A percentile compares a stretch with the other conserved stretches of the same genome.
Evolutionary conservation across 1,140 invertebrate species (phyloP).

Genomic region (Drosophila pseudoananassae): DNA sequence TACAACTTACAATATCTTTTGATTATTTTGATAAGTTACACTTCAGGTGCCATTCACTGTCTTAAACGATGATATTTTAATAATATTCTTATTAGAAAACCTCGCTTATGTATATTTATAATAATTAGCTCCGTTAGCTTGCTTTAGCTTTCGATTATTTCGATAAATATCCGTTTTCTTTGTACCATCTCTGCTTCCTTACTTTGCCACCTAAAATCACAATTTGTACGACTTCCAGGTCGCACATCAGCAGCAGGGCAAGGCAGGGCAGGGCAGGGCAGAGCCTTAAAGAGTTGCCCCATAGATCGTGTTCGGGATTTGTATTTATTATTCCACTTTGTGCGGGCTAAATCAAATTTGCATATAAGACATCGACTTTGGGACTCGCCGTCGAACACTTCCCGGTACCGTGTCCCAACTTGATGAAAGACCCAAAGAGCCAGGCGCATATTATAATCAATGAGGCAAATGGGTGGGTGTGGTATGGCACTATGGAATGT

Average conservation of each 20-base stretch:
- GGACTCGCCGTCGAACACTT: constrained; percentile 10
- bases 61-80: no score
- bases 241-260: constrained; percentile 21
- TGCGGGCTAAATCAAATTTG: constrained; percentile 64
- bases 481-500: neutral
- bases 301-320: constrained; percentile 53
- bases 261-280: neutral
- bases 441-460: constrained; percentile 62
- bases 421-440: constrained; percentile 57
- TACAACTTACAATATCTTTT: no score
- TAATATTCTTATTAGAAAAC: no score
- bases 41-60: no score
- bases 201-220: neutral
- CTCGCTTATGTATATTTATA: no score
- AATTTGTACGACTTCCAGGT: constrained; percentile 36
- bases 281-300: constrained; percentile 11
- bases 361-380: constrained; percentile 53
- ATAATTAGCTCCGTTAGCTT: no score
- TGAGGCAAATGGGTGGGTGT: neutral
- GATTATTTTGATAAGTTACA: no score
- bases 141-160: neutral
- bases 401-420: constrained; percentile 13
- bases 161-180: neutral
- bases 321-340: constrained; percentile 68
- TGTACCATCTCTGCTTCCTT: neutral